A percentile compares a stretch with the other conserved stretches of the same genome.
phyloP scores from a whole-genome alignment of 2,797 vertebrate species.

The Malurus leucopterus region DNA sequence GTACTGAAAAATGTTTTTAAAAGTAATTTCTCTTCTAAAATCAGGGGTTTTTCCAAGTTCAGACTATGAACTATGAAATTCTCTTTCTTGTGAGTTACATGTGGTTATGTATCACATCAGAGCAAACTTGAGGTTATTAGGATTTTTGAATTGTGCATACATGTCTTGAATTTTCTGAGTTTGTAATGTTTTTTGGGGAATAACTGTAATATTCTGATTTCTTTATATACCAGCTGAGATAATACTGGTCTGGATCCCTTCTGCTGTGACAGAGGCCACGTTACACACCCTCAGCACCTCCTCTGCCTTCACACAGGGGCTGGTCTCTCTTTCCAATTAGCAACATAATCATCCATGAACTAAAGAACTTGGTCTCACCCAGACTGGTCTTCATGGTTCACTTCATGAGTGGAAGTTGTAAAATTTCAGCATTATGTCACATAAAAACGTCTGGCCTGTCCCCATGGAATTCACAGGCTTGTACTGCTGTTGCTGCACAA shows the following conservation, averaged over 20 bases:
- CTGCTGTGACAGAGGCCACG: background rate
- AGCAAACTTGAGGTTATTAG: background rate
- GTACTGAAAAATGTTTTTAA: background rate
- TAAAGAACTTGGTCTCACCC: background rate
- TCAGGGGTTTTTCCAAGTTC: background rate
- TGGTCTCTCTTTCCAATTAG: background rate
- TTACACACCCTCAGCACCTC: background rate
- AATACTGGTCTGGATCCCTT: background rate
- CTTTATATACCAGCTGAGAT: background rate
- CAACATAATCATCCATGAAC: background rate
- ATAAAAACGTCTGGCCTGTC: background rate
- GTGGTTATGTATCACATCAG: background rate
- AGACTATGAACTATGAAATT: background rate
- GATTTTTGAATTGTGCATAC: background rate
- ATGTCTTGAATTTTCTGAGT: background rate
- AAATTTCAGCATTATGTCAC: background rate
- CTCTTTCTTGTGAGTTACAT: background rate
- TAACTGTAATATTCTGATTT: background rate
- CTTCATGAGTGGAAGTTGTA: background rate
- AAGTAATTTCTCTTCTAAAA: background rate
- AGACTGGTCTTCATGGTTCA: background rate
- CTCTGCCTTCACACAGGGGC: background rate
- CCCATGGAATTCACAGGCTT: background rate
- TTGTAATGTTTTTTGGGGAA: background rate
- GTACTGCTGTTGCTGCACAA: background rate